phyloP scores from a whole-genome alignment of 2,888 invertebrate genomes.

The Mythimna loreyi region DNA sequence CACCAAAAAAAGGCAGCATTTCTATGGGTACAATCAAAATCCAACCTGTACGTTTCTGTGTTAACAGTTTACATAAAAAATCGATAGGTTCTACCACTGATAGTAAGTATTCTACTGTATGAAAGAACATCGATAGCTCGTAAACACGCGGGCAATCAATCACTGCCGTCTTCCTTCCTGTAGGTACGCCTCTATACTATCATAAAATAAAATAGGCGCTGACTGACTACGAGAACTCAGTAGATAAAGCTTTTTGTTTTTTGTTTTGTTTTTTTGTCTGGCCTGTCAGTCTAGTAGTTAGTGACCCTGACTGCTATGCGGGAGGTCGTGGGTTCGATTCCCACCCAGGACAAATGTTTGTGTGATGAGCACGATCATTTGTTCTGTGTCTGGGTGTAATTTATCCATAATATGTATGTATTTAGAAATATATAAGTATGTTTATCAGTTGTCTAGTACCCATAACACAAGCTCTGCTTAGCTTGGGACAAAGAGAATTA shows the following conservation, averaged over 20 bases:
- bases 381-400: no score
- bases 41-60: not conserved
- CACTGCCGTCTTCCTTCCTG: slow-evolving; percentile 12
- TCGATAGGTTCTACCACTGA: not conserved
- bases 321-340: no score
- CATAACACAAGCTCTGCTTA: no score
- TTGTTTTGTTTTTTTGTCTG: no score
- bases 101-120: slow-evolving; percentile 1
- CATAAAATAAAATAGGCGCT: slow-evolving; percentile 16
- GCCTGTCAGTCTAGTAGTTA: no score
- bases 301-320: no score
- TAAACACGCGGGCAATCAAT: slow-evolving; percentile 47
- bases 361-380: no score
- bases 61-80: slow-evolving; percentile 11
- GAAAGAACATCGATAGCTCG: slow-evolving; percentile 30
- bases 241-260: slow-evolving; percentile 14
- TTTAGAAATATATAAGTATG: no score
- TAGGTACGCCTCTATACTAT: slow-evolving; percentile 1
- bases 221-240: not conserved
- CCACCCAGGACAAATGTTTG: no score
- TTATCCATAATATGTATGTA: no score
- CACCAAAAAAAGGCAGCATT: not conserved
- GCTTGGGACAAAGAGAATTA: no score
- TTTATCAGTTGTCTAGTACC: no score
- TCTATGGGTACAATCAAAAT: not conserved